A percentile compares a stretch with the other conserved stretches of the same genome.
These are phyloP conservation scores for Pangasius sanitwongsei DNA, from an alignment of 2,797 vertebrate species.

Conservation along the genomic window DNA sequence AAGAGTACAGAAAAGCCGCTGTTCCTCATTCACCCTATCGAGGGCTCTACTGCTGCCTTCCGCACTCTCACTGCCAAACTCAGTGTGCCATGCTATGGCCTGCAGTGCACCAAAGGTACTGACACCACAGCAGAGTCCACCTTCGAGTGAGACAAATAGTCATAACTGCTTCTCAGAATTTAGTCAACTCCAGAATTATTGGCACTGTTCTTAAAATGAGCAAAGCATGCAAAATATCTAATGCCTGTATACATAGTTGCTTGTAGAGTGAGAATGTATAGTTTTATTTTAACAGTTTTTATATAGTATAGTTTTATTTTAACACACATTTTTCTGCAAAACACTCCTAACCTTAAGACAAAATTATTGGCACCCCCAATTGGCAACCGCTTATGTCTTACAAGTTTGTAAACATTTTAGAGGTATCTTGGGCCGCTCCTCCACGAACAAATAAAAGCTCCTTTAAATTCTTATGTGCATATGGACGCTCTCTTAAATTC, in stretches of 20 bases:
- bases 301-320: background rate
- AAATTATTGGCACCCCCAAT: background rate
- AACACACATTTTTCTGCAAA: background rate
- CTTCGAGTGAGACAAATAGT: background rate
- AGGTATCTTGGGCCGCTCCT: background rate
- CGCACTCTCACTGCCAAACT: slow-evolving; percentile 83
- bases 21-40: slow-evolving; percentile 94
- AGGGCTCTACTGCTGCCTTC: slow-evolving; percentile 87
- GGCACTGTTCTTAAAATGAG: background rate
- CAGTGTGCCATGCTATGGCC: slow-evolving; percentile 87
- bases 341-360: background rate
- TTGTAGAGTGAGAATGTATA: background rate
- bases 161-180: background rate
- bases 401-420: background rate
- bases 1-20: slow-evolving; percentile 86
- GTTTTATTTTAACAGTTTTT: background rate
- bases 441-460: background rate
- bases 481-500: background rate
- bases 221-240: background rate
- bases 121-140: background rate
- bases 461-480: background rate
- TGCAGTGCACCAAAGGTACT: slow-evolving; percentile 94
- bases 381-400: background rate
- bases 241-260: background rate
- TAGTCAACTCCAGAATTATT: background rate